A percentile compares a stretch with the other conserved stretches of the same genome.
Evolutionary conservation across 2,888 invertebrate species (phyloP).

Genomic region (Philereme transversata): DNA sequence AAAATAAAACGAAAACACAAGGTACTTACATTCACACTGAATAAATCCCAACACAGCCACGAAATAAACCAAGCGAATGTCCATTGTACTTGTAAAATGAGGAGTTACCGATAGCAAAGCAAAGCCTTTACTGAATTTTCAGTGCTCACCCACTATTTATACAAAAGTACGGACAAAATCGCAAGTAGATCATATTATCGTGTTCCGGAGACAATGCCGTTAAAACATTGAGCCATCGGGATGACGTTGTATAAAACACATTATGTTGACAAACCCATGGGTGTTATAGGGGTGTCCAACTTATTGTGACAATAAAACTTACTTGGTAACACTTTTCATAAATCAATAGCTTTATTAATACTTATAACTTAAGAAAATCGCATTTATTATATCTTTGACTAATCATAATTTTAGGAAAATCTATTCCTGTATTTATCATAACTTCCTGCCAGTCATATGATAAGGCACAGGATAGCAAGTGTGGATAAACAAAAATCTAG

Average conservation of each 20-base stretch:
- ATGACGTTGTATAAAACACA: background rate
- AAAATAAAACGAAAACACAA: constrained; percentile 2
- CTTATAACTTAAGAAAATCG: no score
- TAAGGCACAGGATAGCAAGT: background rate
- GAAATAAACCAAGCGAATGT: constrained; percentile 48
- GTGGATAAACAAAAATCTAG: no score
- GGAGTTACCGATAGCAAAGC: constrained; percentile 27
- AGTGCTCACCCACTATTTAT: constrained; percentile 35
- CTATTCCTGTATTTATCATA: no score
- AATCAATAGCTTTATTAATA: no score
- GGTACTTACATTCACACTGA: constrained; percentile 34
- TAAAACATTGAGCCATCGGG: background rate
- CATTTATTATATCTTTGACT: background rate
- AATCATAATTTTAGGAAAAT: background rate
- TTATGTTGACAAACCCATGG: no score
- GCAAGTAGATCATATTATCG: constrained; percentile 33
- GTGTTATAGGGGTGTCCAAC: no score
- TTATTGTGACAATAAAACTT: no score
- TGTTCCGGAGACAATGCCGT: constrained; percentile 18
- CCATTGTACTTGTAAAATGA: constrained; percentile 49
- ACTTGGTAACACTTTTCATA: no score
- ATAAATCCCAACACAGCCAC: constrained; percentile 43
- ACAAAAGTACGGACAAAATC: constrained; percentile 35
- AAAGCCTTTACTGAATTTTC: constrained; percentile 34
- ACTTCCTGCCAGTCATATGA: background rate